Evolutionary conservation across 2,113 vertebrate genomes (phyloP).

Genomic region (Myiozetetes cayanensis): DNA sequence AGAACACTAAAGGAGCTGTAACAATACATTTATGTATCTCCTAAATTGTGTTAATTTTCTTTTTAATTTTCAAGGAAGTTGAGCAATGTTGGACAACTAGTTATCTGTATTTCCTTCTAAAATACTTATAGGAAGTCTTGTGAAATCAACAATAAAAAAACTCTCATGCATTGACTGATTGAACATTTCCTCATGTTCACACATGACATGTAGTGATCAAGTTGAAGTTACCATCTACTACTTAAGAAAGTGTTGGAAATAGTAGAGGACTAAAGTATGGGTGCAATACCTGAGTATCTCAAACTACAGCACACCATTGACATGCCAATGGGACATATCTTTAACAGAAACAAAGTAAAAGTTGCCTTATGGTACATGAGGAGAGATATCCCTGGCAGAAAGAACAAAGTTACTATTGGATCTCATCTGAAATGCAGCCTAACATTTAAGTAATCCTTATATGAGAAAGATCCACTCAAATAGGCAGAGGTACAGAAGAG

Average conservation of each 20-base stretch:
- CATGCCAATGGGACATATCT: neutral
- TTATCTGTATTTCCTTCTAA: neutral
- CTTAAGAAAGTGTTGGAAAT: neutral
- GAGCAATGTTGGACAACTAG: neutral
- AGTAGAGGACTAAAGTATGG: neutral
- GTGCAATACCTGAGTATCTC: neutral
- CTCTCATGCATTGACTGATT: neutral
- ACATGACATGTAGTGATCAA: neutral
- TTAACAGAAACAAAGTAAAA: neutral
- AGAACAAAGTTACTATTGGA: neutral
- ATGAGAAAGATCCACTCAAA: neutral
- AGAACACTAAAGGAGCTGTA: neutral
- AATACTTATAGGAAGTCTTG: neutral
- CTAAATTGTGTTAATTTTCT: neutral
- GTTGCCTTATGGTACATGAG: neutral
- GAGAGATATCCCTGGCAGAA: neutral
- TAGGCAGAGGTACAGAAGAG: neutral
- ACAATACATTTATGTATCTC: neutral
- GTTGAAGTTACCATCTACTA: neutral
- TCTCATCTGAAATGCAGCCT: neutral
- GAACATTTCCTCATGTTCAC: neutral
- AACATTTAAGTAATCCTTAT: neutral
- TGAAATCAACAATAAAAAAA: neutral
- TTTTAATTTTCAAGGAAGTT: neutral
- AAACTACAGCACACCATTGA: fast-evolving